Evolutionary conservation across 2,888 invertebrate genomes (phyloP).

Genomic region (Dermolepida albohirtum): DNA sequence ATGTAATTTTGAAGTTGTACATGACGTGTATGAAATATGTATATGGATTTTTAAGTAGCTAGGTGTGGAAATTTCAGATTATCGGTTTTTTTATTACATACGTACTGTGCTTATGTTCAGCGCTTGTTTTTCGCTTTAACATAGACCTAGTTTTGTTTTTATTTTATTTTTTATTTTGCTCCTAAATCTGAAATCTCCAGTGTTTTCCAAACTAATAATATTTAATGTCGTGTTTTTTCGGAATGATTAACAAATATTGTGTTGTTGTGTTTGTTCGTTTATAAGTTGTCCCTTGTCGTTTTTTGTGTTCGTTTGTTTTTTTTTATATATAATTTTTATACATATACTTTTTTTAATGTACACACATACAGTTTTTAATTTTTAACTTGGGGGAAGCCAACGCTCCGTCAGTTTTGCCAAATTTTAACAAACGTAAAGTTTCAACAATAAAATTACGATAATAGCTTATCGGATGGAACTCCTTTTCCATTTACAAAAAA

Average conservation of each 20-base stretch:
- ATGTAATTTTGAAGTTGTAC: constrained; percentile 12
- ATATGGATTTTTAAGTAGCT: constrained; percentile 46
- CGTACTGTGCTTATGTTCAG: constrained; percentile 35
- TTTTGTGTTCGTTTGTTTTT: constrained; percentile 60
- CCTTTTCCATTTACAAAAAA: constrained; percentile 3
- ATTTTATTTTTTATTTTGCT: constrained; percentile 33
- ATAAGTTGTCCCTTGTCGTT: constrained; percentile 62
- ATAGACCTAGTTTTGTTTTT: constrained; percentile 36
- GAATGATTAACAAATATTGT: constrained; percentile 61
- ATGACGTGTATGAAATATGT: constrained; percentile 9
- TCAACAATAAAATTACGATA: constrained; percentile 11
- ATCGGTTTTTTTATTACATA: constrained; percentile 35
- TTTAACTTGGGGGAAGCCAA: constrained; percentile 59
- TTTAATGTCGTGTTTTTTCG: constrained; percentile 53
- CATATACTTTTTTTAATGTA: constrained; percentile 27
- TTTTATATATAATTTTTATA: constrained; percentile 50
- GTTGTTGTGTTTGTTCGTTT: constrained; percentile 58
- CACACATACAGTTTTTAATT: constrained; percentile 44
- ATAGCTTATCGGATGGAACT: constrained; percentile 16
- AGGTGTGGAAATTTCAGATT: constrained; percentile 45
- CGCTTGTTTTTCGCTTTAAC: constrained; percentile 31
- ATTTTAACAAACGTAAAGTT: constrained; percentile 28
- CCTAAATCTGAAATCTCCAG: constrained; percentile 39
- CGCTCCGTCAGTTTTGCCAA: constrained; percentile 25
- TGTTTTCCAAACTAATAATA: constrained; percentile 45